Evolutionary conservation across 92 coral and sea anemone genomes (phyloP).

Genomic region (Galaxea fascicularis): DNA sequence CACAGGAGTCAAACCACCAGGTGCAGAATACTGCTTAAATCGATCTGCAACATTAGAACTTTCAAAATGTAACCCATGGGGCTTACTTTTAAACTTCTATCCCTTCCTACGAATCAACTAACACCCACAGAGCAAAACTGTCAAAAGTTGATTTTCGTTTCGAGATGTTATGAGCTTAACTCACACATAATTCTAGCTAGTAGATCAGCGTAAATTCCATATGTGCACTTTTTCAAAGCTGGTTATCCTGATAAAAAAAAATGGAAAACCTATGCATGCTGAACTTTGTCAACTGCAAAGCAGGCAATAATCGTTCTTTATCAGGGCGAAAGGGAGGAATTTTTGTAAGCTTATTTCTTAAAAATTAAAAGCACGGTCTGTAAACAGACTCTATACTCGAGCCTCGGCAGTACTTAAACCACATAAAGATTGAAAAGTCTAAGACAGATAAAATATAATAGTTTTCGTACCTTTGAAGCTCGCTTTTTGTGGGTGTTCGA

Average conservation of each 20-base stretch:
- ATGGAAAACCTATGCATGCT: no score
- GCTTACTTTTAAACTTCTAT: background rate
- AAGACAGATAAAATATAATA: background rate
- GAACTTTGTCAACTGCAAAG: no score
- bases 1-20: constrained; percentile 30
- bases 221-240: background rate
- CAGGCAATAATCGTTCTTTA: background rate
- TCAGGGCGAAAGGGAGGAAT: background rate
- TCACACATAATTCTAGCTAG: no score
- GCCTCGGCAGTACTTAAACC: constrained; percentile 6
- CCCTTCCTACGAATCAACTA: no score
- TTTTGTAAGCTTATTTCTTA: no score
- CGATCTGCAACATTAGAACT: background rate
- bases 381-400: constrained; percentile 10
- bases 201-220: background rate
- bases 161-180: no score
- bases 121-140: no score
- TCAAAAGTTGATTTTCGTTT: no score
- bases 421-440: constrained; percentile 1
- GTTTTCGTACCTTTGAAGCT: constrained; percentile 26
- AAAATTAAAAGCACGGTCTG: background rate
- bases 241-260: no score
- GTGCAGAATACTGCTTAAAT: constrained; percentile 17
- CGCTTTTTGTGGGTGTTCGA: constrained; percentile 32
- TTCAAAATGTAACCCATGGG: no score